Base-by-base conservation (phyloP, 2,888 invertebrate genomes). In the Atherix ibis region DNA sequence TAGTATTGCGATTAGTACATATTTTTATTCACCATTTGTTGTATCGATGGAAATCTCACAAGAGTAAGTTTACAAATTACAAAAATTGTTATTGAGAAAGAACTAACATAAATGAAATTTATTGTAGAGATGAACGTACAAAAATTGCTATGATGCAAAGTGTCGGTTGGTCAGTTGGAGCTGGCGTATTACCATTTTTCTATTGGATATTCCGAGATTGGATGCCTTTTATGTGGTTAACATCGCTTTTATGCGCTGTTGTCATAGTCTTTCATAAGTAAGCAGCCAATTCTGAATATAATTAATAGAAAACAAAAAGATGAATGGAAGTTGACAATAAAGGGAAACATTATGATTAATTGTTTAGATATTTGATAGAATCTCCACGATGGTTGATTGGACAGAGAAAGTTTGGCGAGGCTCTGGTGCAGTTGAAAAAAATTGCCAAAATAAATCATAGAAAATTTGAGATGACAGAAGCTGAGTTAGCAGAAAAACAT, bases 361-460 rank as follows among this genome's bases (percentile, higher is more conserved):
- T 39, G 39, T 46, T 5, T 46, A 73, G 73, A 54, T 65, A 63
- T 46, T 59, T 72, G 48, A 67, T 73, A 40, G 74, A 74, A 59
- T 74, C 74, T 28, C 74, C 74, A 3, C 63, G 72, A 40, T 74
- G 74, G 74, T 60, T 73, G 43, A 68, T 67, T 52, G 63, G 66
- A 40, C 63, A 64, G 47, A 66, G 65, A 26, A 64, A 64, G 41
- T 57, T 61, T 27, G 53, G 58, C 44, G 54, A 59, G 40, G 68
- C 70, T 41, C 45, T 69, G 28, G 53, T 53, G 29, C 58, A 63
- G 47, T 53, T 75, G 36, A 62, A 65, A 47, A 56, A 55, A 44
- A 71, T 75, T 38, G 70, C 71, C 13, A 61, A 58, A 51, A 49
- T 53, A 16, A 75, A 75, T 53, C 64, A 66, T 9, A 65, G 54